A percentile compares a stretch with the other conserved stretches of the same genome.
phyloP scores from a whole-genome alignment of 2,888 invertebrate species.

The Mesoligia furuncula region DNA sequence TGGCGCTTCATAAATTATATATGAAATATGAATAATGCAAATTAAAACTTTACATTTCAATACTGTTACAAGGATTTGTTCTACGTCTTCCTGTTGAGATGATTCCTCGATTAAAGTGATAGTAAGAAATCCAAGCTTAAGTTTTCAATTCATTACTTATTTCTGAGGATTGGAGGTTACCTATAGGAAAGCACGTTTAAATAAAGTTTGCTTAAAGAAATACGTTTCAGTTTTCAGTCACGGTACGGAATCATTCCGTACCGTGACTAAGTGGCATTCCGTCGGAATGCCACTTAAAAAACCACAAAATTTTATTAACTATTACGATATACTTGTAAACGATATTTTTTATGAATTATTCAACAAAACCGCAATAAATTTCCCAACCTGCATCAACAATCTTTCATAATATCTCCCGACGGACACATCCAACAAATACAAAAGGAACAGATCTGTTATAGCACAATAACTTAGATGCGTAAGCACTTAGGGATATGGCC shows the following conservation, averaged over 20 bases:
- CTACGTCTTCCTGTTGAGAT: slow-evolving; percentile 8
- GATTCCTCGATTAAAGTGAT: background rate
- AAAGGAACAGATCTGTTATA: slow-evolving; percentile 65
- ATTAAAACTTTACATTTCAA: slow-evolving; percentile 67
- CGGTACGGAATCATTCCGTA: too few species aligned
- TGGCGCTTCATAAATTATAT: too few species aligned
- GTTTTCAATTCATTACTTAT: background rate
- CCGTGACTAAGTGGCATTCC: too few species aligned
- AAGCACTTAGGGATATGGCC: slow-evolving; percentile 84
- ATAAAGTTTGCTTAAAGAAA: background rate
- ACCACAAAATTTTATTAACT: background rate
- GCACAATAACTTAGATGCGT: slow-evolving; percentile 86
- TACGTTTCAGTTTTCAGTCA: background rate
- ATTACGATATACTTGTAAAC: background rate
- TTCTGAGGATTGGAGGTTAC: background rate
- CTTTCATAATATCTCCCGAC: slow-evolving; percentile 39
- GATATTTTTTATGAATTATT: slow-evolving; percentile 14
- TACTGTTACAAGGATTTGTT: slow-evolving; percentile 65
- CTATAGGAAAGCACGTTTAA: background rate
- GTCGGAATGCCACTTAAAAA: too few species aligned
- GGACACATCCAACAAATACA: slow-evolving; percentile 54
- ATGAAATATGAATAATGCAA: background rate
- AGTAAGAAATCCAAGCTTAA: background rate
- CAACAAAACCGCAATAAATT: slow-evolving; percentile 16
- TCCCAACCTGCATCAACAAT: slow-evolving; percentile 26